phyloP scores from a whole-genome alignment of 2,888 invertebrate species.

The Didymodactylos carnosus region DNA sequence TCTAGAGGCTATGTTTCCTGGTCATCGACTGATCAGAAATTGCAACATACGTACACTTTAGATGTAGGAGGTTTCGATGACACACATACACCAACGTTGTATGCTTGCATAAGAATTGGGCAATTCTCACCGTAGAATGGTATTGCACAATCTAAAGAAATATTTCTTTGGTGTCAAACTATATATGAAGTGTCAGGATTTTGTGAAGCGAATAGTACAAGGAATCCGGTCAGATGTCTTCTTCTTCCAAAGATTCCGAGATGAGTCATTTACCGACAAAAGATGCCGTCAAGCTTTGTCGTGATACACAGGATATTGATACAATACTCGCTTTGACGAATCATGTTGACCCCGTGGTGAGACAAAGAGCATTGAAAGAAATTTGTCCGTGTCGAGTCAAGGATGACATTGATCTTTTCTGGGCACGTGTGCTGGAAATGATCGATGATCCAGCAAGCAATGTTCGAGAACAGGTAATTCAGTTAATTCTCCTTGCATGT shows the following conservation, averaged over 20 bases:
- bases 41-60: too few relatives aligned
- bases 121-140: not conserved
- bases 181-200: not conserved
- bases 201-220: not conserved
- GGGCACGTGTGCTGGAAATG: constrained; percentile 28
- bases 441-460: constrained; percentile 22
- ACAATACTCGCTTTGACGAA: constrained; percentile 24
- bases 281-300: constrained; percentile 1
- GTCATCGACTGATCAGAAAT: too few relatives aligned
- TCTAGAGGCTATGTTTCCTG: too few relatives aligned
- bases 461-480: constrained; percentile 23
- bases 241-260: not conserved
- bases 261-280: not conserved
- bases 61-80: too few relatives aligned
- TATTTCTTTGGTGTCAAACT: not conserved
- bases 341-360: constrained; percentile 23
- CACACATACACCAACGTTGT: too few relatives aligned
- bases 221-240: not conserved
- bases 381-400: constrained; percentile 33
- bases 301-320: constrained; percentile 25
- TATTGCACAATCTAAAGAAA: not conserved
- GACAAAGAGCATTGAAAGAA: constrained; percentile 26
- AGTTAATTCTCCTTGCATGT: not conserved
- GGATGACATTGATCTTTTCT: constrained; percentile 26
- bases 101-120: too few relatives aligned